phyloP scores from a whole-genome alignment of 2,113 vertebrate genomes.

The Seriola dumerili region DNA sequence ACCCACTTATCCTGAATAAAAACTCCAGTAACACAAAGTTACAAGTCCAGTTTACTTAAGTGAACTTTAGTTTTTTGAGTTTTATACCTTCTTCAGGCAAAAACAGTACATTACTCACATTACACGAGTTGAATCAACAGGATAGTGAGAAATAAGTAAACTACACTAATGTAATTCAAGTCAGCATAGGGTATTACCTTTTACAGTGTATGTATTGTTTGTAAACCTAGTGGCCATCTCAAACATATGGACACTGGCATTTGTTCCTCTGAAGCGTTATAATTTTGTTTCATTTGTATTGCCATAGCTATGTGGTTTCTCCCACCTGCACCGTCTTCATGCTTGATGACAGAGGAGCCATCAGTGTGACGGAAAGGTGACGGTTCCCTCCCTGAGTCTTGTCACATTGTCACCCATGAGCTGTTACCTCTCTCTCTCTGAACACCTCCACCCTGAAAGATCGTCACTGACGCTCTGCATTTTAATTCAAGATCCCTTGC shows the following conservation, averaged over 20 bases:
- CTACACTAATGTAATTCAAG: too few species aligned
- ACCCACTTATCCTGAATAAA: too few species aligned
- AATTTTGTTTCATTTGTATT: constrained; percentile 53
- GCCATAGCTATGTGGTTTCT: constrained; percentile 28
- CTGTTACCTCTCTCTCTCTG: constrained; percentile 58
- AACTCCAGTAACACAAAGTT: too few species aligned
- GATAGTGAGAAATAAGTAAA: too few species aligned
- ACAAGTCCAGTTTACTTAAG: too few species aligned
- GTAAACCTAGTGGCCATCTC: not conserved
- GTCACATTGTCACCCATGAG: constrained; percentile 71
- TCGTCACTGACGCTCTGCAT: constrained; percentile 52
- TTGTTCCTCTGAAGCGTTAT: constrained; percentile 36
- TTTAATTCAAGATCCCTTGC: constrained; percentile 45
- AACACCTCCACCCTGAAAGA: constrained; percentile 60
- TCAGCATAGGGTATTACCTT: too few species aligned
- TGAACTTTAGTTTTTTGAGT: too few species aligned
- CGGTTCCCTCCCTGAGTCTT: constrained; percentile 55
- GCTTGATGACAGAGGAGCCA: constrained; percentile 49
- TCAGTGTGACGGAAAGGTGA: constrained; percentile 57
- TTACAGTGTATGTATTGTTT: not conserved
- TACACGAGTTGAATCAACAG: too few species aligned
- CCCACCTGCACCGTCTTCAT: constrained; percentile 25
- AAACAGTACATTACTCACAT: too few species aligned
- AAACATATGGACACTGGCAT: constrained; percentile 6
- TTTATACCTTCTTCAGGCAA: too few species aligned